Evolutionary conservation across 2,888 invertebrate species (phyloP), one percentile per base, ranked within the genome.

Genomic region (Perithous albicinctus): DNA sequence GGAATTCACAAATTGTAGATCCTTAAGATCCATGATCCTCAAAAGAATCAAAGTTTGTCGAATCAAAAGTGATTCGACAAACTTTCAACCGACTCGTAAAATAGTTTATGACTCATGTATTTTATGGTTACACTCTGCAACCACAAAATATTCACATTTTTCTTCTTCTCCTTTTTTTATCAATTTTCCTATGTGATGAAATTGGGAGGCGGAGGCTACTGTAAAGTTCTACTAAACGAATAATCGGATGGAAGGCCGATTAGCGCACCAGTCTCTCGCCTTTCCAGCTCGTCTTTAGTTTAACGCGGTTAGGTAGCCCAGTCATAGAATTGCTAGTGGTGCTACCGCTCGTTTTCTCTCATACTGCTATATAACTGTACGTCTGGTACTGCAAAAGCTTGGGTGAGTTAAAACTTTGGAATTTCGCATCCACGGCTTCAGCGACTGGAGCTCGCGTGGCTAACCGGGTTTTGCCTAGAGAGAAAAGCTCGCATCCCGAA

Each of bases 231-330:
- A 81, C 84, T 83, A 86, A 88, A 87, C 83, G 87, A 87, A 87
- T 88, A 88, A 88, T 88, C 86, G 86, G 86, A 88, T 87, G 87
- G 86, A 86, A 87, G 86, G 85, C 78, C 87, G 88, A 88, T 88
- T 88, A 88, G 87, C 86, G 83, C 81, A n/a, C 41, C 64, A 64
- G 72, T 72, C 64, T 72, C 84, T 85, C 86, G 76, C 80, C 85
- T 87, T 87, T 83, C 80, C 87, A 88, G 88, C 87, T 88, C 84
- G 88, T 86, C 87, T 85, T 84, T 86, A 87, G 87, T 88, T 87
- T 88, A 88, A 88, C 87, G 84, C 84, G 85, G 87, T 88, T 88
- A 88, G 73, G 43, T 20, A 69, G 59, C 46, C 51, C 67, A 77
- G 77, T 73, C 72, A 43, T 66, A 72, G 67, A 35, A 46, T 70